Base-by-base conservation (phyloP, 2,888 invertebrate species). In the Drosophila atripex region DNA sequence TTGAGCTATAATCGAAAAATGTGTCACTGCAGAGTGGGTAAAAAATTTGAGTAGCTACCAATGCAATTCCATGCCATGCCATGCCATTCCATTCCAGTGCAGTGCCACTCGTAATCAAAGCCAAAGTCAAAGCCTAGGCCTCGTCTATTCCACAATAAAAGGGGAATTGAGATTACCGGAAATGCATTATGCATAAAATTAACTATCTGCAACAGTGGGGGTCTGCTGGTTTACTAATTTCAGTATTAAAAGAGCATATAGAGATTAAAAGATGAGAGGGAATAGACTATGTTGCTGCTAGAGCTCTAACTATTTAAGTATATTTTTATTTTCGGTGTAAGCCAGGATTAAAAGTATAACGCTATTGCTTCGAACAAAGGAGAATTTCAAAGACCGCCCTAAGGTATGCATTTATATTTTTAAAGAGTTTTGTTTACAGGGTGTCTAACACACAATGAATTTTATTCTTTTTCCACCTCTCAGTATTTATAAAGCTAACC, bases 61-160 rank as follows among this genome's bases (percentile, higher is more conserved):
- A 47, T 49, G 16, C 30, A 53, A 66, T 18, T 18, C 28, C 14
- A 32, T 14, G 35, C 46, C 35, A 46, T 18, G 25, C 45, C 60
- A 46, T 38, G 8, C 14, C 39, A 30, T n/a, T 32, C 45, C 45
- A 59, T 18, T 38, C 35, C 46, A 28, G n/a, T 28, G 14, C 63
- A 60, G 28, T 60, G 28, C 35, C 46, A 59, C 14, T 61, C 30
- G 30, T 47, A 73, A 72, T 78, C 78, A 75, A 80, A 80, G 72
- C 75, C 84, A 84, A 84, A 83, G 84, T 84, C 84, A 84, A 73
- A 83, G 78, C 78, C 84, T 83, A 80, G 80, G 80, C 76, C 84
- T 84, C 76, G 83, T 75, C 75, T 59, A 59, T 54, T 56, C 41
- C 11, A n/a, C 39, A 30, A 52, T 18, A 35, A 51, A n/a, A 18